Conservation (phyloP, 2,113 vertebrate species). For the Nycticryphes semicollaris region DNA sequence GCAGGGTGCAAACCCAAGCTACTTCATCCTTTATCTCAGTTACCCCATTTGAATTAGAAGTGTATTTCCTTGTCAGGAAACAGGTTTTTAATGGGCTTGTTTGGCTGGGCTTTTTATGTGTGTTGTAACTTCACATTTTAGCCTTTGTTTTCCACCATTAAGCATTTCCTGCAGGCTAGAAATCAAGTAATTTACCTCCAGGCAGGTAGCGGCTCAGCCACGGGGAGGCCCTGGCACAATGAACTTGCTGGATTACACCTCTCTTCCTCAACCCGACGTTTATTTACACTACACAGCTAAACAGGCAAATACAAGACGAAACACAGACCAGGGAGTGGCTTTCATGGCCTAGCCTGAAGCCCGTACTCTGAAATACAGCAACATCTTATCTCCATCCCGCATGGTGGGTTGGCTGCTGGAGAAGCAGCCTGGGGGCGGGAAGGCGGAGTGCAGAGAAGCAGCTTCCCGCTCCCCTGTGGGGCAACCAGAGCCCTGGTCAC, state of each 20-base stretch:
- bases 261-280: neutral
- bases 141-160: neutral
- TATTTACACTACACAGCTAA: fast-evolving
- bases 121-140: fast-evolving
- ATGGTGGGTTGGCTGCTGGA: fast-evolving
- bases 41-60: neutral
- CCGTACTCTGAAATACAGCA: fast-evolving
- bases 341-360: fast-evolving
- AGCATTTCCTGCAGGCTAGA: neutral
- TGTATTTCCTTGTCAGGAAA: neutral
- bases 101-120: fast-evolving
- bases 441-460: no score
- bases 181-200: neutral
- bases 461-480: neutral
- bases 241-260: fast-evolving
- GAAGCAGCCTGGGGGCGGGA: no score
- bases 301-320: no score
- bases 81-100: fast-evolving
- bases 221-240: fast-evolving
- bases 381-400: fast-evolving
- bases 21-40: no score
- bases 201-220: no score
- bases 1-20: no score
- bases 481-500: neutral
- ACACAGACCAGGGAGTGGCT: neutral